Evolutionary conservation across 2,888 invertebrate genomes (phyloP), one percentile per base, ranked within the genome.

Genomic region (Papilio protenor): DNA sequence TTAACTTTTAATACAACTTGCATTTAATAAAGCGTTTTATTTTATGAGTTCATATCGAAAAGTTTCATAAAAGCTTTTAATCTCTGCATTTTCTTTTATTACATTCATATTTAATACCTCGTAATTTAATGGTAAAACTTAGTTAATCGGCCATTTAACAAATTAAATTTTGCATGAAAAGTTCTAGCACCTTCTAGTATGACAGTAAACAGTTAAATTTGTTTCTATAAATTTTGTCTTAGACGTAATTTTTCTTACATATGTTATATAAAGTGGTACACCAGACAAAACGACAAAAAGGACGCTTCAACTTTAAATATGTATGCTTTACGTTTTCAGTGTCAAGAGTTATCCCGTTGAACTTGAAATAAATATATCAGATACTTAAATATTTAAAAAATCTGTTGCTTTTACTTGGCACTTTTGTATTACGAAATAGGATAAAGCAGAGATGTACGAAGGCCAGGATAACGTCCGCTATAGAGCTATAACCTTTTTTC

Each of bases 401-500:
- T 21, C 4, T 21, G 11, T n/a, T n/a, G 45, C 66, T 69, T 45
- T 11, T 11, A 66, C 40, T 40, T 6, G 12, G 45, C n/a, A 40
- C 45, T n/a, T 66, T 66, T 14, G 11, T 69, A 40, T 66, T 11
- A 45, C n/a, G n/a, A 66, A 66, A 66, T 33, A 66, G 64, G 3
- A 10, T 64, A 64, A 40, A 27, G 27, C 27, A 27, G 45, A 66
- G 40, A 16, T 66, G 66, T 66, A 66, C n/a, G 66, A 45, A 45
- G n/a, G 2, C 40, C 12, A 45, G 45, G 10, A 14, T 21, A 45
- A 45, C 45, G 21, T 45, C 27, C 71, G 71, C 45, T 71, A 27
- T 16, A 33, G 8, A 27, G 23, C 52, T 71, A 71, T 71, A 71
- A 71, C 71, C 47, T 40, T 77, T 77, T 57, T 66, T 49, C 47